Base-by-base conservation (phyloP, 2,888 invertebrate species). In the Melieria crassipennis region DNA sequence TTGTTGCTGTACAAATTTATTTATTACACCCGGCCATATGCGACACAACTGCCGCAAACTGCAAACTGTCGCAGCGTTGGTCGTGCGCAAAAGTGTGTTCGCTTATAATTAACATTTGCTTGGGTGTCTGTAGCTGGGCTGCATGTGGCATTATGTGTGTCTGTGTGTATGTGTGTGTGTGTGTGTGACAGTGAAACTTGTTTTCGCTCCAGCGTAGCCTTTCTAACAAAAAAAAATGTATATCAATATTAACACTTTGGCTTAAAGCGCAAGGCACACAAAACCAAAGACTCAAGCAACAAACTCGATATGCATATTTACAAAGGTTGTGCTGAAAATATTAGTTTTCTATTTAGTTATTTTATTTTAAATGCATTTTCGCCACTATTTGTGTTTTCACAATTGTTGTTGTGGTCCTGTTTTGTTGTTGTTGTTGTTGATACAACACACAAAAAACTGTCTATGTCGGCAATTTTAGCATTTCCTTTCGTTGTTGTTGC, bases 221-320 rank as follows among this genome's bases (percentile, higher is more conserved):
- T 55, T 64, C 4, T 4, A 64, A 46, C 50, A 46, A 46, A 61
- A 71, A 67, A 47, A 60, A 65, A 64, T 57, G n/a, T 65, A 56
- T 13, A 65, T 65, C 57, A 56, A 65, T 46, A 65, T 67, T 67
- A 71, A 67, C 71, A 71, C 67, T 61, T 71, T 62, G 47, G 50
- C 60, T 56, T 16, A 64, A 63, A 30, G 30, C 13, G 45, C 65
- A 58, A 43, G 60, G 16, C 13, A 63, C 57, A 63, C 58, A 67
- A 63, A 71, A 63, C 67, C 69, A 70, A 69, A 67, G 62, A 65
- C 65, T 71, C 58, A 73, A 75, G 64, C 52, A 43, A 70, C 72
- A 62, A 74, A 74, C 72, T 65, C 62, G 60, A n/a, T 6, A 42
- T 11, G n/a, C 7, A 13, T 42, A 30, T 30, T 30, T 30, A 30